Evolutionary conservation across 2,113 vertebrate species (phyloP).

Genomic region (Aptenodytes patagonicus): DNA sequence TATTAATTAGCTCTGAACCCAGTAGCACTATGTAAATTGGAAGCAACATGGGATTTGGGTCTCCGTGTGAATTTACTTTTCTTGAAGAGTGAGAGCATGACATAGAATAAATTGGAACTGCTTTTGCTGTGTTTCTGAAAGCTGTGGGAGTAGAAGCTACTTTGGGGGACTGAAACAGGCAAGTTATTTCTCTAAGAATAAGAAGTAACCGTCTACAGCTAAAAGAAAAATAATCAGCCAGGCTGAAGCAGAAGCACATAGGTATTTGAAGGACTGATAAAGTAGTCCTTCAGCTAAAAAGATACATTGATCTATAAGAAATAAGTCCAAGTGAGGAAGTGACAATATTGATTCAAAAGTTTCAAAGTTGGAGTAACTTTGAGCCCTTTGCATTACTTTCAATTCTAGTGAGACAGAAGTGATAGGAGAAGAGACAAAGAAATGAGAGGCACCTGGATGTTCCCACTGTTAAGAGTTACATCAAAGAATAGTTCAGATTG

Average conservation of each 20-base stretch:
- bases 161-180: neutral
- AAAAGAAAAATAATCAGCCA: neutral
- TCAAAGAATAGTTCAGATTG: neutral
- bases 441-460: neutral
- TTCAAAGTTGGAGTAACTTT: neutral
- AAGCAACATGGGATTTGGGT: neutral
- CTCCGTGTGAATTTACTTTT: neutral
- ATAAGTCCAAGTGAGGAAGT: neutral
- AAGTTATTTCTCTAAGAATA: neutral
- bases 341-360: neutral
- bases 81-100: neutral
- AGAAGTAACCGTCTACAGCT: neutral
- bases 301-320: neutral
- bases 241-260: neutral
- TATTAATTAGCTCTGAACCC: constrained; percentile 42
- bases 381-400: neutral
- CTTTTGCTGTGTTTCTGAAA: neutral
- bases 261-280: neutral
- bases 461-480: neutral
- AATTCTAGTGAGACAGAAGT: neutral
- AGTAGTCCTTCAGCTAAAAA: neutral
- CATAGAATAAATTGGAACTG: constrained; percentile 6
- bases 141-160: neutral
- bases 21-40: constrained; percentile 19
- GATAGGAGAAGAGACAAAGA: neutral